These are phyloP conservation scores for Xenotilapia flavipinnis DNA, from an alignment of 2,113 vertebrate genomes.

Conservation along the genomic window DNA sequence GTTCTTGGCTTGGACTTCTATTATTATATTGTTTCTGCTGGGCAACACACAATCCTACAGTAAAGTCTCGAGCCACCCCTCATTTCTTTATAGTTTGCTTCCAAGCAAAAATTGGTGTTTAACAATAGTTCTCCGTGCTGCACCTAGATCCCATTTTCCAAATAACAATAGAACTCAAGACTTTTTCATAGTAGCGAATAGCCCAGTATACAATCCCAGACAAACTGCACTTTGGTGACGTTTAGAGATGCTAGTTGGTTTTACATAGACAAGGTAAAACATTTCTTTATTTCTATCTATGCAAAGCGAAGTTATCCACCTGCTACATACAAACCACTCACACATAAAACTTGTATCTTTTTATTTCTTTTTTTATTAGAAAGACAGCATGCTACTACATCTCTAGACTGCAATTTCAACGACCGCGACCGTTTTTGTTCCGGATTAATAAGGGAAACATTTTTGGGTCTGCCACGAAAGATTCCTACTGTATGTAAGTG, in stretches of 20 bases:
- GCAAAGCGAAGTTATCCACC: not conserved
- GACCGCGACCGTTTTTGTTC: not conserved
- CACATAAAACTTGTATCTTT: not conserved
- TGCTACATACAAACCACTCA: not conserved
- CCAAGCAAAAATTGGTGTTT: not conserved
- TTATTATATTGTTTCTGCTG: not conserved
- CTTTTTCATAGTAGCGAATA: not conserved
- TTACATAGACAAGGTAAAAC: not conserved
- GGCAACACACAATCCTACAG: not conserved
- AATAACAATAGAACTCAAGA: not conserved
- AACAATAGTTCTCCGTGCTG: not conserved
- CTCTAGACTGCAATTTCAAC: not conserved
- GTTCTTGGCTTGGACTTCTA: not conserved
- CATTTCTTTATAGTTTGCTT: not conserved
- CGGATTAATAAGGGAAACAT: slow-evolving; percentile 38
- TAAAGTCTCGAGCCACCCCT: not conserved
- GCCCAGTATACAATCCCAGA: not conserved
- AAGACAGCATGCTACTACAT: not conserved
- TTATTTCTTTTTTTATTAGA: not conserved
- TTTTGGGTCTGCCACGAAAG: slow-evolving; percentile 87
- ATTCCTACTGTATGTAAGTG: slow-evolving; percentile 78
- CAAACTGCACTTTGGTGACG: not conserved
- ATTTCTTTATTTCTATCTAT: not conserved
- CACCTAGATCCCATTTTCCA: not conserved
- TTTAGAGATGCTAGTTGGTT: not conserved